Base-by-base conservation (phyloP, 1,140 invertebrate genomes). In the Brachionus paranguensis region DNA sequence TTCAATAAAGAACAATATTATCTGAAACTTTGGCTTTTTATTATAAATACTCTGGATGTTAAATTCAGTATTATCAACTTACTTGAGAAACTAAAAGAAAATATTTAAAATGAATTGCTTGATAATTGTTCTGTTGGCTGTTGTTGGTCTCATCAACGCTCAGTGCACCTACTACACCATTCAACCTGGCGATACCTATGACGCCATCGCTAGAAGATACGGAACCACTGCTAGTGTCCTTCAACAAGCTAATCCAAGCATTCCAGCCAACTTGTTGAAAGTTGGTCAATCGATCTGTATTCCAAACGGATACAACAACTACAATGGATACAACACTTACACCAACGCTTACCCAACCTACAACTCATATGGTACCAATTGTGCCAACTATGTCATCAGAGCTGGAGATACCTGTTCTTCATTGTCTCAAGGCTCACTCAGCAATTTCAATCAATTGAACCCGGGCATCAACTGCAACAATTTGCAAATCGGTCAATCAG, bases 81-180 rank as follows among this genome's bases (percentile, higher is more conserved):
- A 29, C 14, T 68, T 29, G 8, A 29, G 20, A 33, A 33, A 0
- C 3, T 11, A 68, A 68, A 14, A 68, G 17, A 64, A 64, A 64
- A 27, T 27, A 64, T 17, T 17, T 37, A 68, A 68, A 68, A 68
- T 68, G 64, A 68, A 68, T 68, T 11, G 6, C 1, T 29, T 27
- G 2, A 1, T 68, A 14, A 37, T 68, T 68, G 64, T 68, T 68
- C 64, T 68, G 0, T 17, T 55, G 53, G 17, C 53, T 8, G 17
- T 55, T 1, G 53, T 55, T 55, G 53, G 53, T 20, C 53, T 68
- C 14, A 68, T 68, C 64, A 68, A 68, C 24, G 64, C 64, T 29
- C 64, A 68, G 12, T 68, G 64, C 11, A 68, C 27, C 29, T 68
- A 68, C 43, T 72, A 72, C n/a, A 72, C 68, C 37, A 79, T 79